Evolutionary conservation across 1,140 invertebrate genomes (phyloP), one percentile per base, ranked within the genome.

Genomic region (Lasioglossum baleicum): DNA sequence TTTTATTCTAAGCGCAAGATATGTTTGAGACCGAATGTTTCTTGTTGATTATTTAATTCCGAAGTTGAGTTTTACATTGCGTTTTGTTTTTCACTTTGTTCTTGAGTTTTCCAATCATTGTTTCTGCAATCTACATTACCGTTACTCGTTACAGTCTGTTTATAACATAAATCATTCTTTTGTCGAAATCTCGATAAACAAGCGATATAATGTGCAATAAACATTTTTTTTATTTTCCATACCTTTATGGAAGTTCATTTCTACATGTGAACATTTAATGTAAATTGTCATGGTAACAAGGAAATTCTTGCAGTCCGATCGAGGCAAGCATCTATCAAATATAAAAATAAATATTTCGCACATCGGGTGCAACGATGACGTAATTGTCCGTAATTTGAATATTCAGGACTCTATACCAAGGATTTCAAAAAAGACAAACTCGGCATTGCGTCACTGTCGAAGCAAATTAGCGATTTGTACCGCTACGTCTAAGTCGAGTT

Each of bases 241-340:
- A 35, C 35, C 35, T 35, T 35, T 35, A 35, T 35, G 35, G 35
- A 4, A 5, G 5, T 35, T 35, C 5, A 35, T 35, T 2, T 5
- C 35, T 35, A 2, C 35, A 71, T 64, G 61, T n/a, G 17, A 40
- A 48, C 61, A 26, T 64, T 70, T 35, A 31, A n/a, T 17, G 7
- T 35, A 35, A 35, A 35, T 35, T 22, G 53, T 84, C 84, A 84
- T 79, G 79, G 44, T 79, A 66, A 85, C 75, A 48, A 61, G 48
- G 71, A 70, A 44, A 17, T 22, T 10, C 26, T 60, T 44, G 60
- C 53, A 31, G 73, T 76, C 51, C 67, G 20, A 35, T 53, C 70
- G 58, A 48, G 20, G 11, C 63, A 65, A 48, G 73, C 67, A 78
- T 77, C 77, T 31, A 44, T 11, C 31, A 31, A 58, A 56, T 74